Conservation (phyloP, 2,888 invertebrate species). For the Oscheius sp. region DNA sequence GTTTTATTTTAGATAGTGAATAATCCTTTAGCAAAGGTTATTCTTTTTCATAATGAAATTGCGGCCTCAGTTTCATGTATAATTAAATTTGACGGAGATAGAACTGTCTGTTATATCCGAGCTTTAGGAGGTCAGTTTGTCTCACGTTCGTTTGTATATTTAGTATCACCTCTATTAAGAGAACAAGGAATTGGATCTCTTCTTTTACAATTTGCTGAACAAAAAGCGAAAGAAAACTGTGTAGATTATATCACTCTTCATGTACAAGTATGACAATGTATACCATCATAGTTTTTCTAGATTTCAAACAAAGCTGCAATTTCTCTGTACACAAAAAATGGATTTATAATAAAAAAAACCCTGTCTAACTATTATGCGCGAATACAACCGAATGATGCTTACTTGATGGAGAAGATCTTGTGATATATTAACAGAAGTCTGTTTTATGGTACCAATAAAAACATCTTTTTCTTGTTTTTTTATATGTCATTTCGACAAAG, state of each 20-base stretch:
- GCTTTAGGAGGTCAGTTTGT: slow-evolving; percentile 38
- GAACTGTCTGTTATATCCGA: slow-evolving; percentile 34
- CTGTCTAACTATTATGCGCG: slow-evolving; percentile 37
- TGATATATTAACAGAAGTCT: too few species aligned
- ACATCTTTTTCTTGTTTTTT: too few species aligned
- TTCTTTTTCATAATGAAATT: slow-evolving; percentile 28
- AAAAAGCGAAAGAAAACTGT: slow-evolving; percentile 26
- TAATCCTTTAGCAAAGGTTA: slow-evolving; percentile 31
- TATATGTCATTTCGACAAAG: too few species aligned
- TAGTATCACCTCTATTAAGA: slow-evolving; percentile 38
- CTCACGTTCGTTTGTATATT: slow-evolving; percentile 8
- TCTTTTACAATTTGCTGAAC: slow-evolving; percentile 37
- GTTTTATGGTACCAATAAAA: too few species aligned
- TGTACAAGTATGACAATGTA: slow-evolving; percentile 31
- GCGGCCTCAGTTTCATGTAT: slow-evolving; percentile 39
- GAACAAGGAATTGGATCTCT: slow-evolving; percentile 39
- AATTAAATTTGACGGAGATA: slow-evolving; percentile 28
- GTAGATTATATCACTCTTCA: slow-evolving; percentile 37
- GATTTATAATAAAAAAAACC: slow-evolving; percentile 27
- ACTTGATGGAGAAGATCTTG: slow-evolving; percentile 35
- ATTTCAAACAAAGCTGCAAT: slow-evolving; percentile 37
- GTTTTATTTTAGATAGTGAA: slow-evolving; percentile 12
- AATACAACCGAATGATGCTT: slow-evolving; percentile 37
- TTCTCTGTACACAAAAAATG: slow-evolving; percentile 37
- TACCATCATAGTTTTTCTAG: slow-evolving; percentile 24